Evolutionary conservation across 2,113 vertebrate genomes (phyloP).

Genomic region (Lonchura striata): DNA sequence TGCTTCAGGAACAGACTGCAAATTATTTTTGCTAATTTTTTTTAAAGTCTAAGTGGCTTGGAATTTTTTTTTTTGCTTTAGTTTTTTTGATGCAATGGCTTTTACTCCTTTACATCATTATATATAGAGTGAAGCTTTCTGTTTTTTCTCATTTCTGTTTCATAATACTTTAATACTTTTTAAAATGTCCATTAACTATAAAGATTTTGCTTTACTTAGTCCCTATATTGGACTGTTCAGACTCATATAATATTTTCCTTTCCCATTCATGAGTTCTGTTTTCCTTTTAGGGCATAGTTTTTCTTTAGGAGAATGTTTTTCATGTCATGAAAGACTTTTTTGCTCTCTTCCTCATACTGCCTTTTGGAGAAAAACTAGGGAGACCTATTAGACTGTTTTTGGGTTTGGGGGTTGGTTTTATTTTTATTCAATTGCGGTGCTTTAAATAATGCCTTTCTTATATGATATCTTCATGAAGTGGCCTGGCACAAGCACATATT

Average conservation of each 20-base stretch:
- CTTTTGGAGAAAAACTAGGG: neutral
- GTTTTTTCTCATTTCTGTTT: constrained; percentile 23
- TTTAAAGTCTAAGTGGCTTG: neutral
- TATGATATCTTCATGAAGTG: neutral
- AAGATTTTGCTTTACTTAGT: neutral
- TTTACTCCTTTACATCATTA: neutral
- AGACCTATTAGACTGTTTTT: neutral
- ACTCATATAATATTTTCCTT: neutral
- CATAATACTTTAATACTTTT: neutral
- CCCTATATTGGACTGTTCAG: neutral
- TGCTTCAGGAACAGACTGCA: neutral
- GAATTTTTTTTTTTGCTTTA: neutral
- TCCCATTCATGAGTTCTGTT: neutral
- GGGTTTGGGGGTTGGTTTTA: neutral
- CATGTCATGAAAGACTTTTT: neutral
- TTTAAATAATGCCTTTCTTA: neutral
- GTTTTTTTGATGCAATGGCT: neutral
- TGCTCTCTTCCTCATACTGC: neutral
- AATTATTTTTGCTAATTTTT: neutral
- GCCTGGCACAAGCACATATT: neutral
- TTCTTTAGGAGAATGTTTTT: neutral
- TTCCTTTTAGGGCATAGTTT: neutral
- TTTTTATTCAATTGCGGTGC: neutral
- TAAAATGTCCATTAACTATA: neutral
- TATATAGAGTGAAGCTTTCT: neutral